Evolutionary conservation across 2,888 invertebrate genomes (phyloP).

Genomic region (Miltochrista miniata): DNA sequence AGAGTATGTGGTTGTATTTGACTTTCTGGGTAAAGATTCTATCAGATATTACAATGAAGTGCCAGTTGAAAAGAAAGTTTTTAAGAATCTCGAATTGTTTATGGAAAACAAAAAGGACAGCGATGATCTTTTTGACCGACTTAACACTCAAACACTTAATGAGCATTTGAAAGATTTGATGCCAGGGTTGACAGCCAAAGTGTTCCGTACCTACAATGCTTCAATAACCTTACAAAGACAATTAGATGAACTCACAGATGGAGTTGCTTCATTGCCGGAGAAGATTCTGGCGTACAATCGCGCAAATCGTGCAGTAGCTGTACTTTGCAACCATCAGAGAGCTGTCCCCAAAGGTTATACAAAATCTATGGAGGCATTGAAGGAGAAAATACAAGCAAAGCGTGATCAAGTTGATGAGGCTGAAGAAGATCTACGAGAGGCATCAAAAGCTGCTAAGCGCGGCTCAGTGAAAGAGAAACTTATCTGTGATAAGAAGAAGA

Average conservation of each 20-base stretch:
- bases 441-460: constrained; percentile 91
- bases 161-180: constrained; percentile 98
- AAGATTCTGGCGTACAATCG: constrained; percentile 98
- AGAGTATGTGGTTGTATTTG: constrained; percentile 98
- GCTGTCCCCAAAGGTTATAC: constrained; percentile 95
- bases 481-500: constrained; percentile 93
- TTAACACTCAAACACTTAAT: constrained; percentile 98
- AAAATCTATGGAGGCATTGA: constrained; percentile 98
- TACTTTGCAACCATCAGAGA: constrained; percentile 99
- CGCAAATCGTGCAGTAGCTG: constrained; percentile 98
- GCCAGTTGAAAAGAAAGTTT: constrained; percentile 98
- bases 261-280: constrained; percentile 89
- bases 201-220: constrained; percentile 99
- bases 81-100: constrained; percentile 98
- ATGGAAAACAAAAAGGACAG: constrained; percentile 97
- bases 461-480: constrained; percentile 93
- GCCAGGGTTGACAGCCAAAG: constrained; percentile 98
- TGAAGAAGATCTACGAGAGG: constrained; percentile 91
- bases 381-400: constrained; percentile 96
- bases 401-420: constrained; percentile 92
- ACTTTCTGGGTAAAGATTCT: constrained; percentile 98
- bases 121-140: constrained; percentile 98
- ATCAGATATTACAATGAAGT: constrained; percentile 96
- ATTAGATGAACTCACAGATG: constrained; percentile 95
- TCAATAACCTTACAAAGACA: constrained; percentile 99